A percentile compares a stretch with the other conserved stretches of the same genome.
Conservation (phyloP, 2,113 vertebrate species). For the Microcebus griseorufus region DNA sequence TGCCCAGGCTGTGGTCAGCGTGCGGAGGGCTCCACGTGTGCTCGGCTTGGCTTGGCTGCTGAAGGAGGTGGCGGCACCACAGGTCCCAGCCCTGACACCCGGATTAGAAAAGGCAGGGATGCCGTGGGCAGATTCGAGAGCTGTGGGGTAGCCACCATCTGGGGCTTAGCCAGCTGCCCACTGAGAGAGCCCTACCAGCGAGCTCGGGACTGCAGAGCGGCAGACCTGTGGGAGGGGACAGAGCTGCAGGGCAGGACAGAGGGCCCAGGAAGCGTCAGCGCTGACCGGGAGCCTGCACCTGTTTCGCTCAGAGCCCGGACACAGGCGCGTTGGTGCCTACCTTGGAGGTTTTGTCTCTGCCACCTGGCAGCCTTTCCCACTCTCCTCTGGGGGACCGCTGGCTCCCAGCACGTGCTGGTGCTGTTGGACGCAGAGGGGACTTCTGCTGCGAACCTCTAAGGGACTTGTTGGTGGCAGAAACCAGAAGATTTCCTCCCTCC, state of each 20-base stretch:
- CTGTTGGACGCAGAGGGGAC: background rate
- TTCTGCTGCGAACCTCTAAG: background rate
- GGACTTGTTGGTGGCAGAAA: background rate
- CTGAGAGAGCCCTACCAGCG: background rate
- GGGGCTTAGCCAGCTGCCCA: background rate
- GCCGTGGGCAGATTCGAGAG: background rate
- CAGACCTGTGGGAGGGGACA: background rate
- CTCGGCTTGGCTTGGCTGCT: background rate
- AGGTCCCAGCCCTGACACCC: background rate
- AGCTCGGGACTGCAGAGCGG: too few species aligned
- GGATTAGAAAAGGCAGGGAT: background rate
- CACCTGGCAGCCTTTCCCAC: background rate
- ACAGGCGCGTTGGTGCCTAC: conserved; percentile 42
- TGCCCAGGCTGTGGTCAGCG: background rate
- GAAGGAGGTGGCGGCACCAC: background rate
- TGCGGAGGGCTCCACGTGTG: background rate
- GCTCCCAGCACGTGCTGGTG: background rate
- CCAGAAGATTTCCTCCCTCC: background rate
- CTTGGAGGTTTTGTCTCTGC: background rate
- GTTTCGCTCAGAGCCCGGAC: background rate
- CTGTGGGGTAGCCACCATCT: background rate
- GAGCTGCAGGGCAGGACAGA: background rate
- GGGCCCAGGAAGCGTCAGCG: background rate
- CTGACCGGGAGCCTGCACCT: background rate
- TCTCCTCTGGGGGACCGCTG: background rate